These are phyloP conservation scores for Porphyrio hochstetteri DNA, from an alignment of 2,113 vertebrate genomes.

Conservation along the genomic window DNA sequence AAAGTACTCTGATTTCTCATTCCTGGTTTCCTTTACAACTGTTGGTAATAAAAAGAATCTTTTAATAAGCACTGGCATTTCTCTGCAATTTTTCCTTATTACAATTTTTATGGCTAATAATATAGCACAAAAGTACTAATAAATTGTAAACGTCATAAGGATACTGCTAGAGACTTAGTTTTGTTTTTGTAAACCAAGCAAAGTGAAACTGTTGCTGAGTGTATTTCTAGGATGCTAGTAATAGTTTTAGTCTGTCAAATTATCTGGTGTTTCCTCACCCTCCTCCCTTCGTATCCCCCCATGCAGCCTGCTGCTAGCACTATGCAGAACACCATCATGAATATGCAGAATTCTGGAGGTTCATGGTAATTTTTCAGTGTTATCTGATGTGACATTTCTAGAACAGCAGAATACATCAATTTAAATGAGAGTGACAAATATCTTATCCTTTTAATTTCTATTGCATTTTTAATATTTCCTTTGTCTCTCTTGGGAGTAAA, in stretches of 20 bases:
- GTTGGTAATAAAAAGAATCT: conserved; percentile 40
- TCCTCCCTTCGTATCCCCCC: conserved; percentile 57
- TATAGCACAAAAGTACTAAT: conserved; percentile 67
- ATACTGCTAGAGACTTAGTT: conserved; percentile 44
- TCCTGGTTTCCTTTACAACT: background rate
- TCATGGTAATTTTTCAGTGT: conserved; percentile 88
- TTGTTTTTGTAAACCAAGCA: conserved; percentile 60
- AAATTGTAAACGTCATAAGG: conserved; percentile 70
- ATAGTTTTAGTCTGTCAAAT: conserved; percentile 83
- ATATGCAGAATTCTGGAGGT: conserved; percentile 92
- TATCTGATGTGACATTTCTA: conserved; percentile 93
- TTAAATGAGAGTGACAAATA: conserved; percentile 88
- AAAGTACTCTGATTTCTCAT: background rate
- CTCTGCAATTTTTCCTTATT: conserved; percentile 73
- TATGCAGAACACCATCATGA: conserved; percentile 89
- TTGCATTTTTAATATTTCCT: conserved; percentile 76
- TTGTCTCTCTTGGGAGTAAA: conserved; percentile 66
- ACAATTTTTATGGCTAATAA: conserved; percentile 68
- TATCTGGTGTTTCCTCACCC: conserved; percentile 68
- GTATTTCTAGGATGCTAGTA: conserved; percentile 80
- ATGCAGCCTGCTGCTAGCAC: conserved; percentile 76
- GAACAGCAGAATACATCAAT: conserved; percentile 86
- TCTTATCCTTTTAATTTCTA: conserved; percentile 81
- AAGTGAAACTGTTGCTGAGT: conserved; percentile 70
- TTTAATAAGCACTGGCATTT: conserved; percentile 62